Evolutionary conservation across 2,113 vertebrate species (phyloP).

Genomic region (Tupaia tana): DNA sequence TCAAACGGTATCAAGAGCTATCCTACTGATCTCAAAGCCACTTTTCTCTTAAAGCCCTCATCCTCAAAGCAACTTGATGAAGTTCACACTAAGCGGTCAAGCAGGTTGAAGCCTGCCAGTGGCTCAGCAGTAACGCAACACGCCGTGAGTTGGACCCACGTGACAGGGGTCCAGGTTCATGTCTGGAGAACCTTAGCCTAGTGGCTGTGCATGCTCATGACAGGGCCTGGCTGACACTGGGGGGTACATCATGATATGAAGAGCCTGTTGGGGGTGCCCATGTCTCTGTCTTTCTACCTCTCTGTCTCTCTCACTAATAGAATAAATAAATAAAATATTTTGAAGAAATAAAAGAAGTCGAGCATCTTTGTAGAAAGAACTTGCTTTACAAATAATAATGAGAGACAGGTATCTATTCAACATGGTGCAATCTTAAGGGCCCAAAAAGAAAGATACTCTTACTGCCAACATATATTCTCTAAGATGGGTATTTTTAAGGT

Average conservation of each 20-base stretch:
- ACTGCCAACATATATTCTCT: background rate
- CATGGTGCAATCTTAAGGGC: background rate
- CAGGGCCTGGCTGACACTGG: too few species aligned
- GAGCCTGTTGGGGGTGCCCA: too few species aligned
- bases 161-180: too few species aligned
- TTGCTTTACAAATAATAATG: background rate
- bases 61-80: background rate
- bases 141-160: too few species aligned
- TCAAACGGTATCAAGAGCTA: background rate
- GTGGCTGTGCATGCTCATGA: too few species aligned
- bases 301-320: too few species aligned
- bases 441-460: background rate
- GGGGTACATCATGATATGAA: too few species aligned
- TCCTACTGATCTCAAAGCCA: background rate
- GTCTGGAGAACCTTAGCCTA: too few species aligned
- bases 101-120: too few species aligned
- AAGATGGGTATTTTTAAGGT: background rate
- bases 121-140: too few species aligned
- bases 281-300: too few species aligned
- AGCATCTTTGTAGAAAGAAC: background rate
- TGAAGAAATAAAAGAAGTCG: background rate
- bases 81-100: background rate
- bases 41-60: background rate
- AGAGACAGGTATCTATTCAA: background rate
- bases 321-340: too few species aligned